Conservation (phyloP, 2,113 vertebrate species). For the Tragelaphus buxtoni region DNA sequence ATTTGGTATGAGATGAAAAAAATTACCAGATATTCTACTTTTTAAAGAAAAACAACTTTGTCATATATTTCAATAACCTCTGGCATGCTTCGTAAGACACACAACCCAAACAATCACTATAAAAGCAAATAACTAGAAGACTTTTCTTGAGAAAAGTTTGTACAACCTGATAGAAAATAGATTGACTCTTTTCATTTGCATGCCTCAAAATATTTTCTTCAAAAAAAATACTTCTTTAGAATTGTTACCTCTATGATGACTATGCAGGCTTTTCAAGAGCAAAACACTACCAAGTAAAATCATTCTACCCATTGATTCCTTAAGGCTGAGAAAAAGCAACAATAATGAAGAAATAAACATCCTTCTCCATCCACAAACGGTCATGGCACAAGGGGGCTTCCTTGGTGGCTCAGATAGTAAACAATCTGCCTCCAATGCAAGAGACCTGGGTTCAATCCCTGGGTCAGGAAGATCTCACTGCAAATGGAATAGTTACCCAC, state of each 20-base stretch:
- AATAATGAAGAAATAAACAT: not conserved
- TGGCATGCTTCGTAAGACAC: not conserved
- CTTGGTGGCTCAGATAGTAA: not conserved
- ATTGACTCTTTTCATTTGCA: not conserved
- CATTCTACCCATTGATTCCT: not conserved
- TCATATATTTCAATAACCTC: not conserved
- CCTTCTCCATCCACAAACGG: not conserved
- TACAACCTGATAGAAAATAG: conserved; percentile 3
- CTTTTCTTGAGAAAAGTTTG: not conserved
- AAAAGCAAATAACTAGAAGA: not conserved
- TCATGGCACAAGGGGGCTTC: not conserved
- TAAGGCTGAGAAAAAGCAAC: not conserved
- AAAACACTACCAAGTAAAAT: not conserved
- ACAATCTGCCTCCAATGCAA: not conserved
- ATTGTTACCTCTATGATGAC: not conserved
- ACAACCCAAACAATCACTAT: not conserved
- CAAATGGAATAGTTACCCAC: not conserved
- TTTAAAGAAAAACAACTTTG: not conserved
- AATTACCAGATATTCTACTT: not conserved
- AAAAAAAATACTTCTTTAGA: conserved; percentile 11
- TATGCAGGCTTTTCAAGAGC: not conserved
- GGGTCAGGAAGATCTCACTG: not conserved
- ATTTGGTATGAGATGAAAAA: not conserved
- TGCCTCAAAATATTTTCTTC: conserved; percentile 26
- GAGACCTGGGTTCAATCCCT: not conserved